Base-by-base conservation (phyloP, 2,113 vertebrate species). In the Centropus unirufus region DNA sequence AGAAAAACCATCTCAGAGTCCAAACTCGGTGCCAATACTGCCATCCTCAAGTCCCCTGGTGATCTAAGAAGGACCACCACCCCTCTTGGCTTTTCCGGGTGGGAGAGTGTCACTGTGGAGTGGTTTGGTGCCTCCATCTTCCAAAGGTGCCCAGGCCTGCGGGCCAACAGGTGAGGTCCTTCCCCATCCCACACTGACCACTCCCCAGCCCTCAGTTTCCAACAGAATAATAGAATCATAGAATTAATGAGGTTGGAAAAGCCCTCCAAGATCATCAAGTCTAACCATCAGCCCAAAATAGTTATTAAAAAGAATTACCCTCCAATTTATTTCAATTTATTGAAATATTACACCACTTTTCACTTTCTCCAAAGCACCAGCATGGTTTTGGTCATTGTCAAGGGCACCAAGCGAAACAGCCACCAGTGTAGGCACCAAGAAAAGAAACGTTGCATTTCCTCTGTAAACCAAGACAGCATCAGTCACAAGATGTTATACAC, bases 101-200 rank as follows among this genome's bases (percentile, higher is more conserved):
- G 2, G 18, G 0, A 1, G 1, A 20, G 36, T 4, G 16, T n/a
- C 78, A 42, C 64, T 1, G 0, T 1, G 3, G 14, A 78, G 51
- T 0, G 0, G 76, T 54, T 15, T 1, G 0, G n/a, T 2, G 3
- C 0, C 0, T 14, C 6, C 6, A 2, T 7, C 8, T 46, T n/a
- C 19, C 54, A 72, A 24, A 58, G 44, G 24, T 22, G n/a, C 30
- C 24, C 6, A 13, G 24, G 26, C 18, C 32, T 34, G 26, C 22
- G 32, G 42, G 14, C 6, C 11, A 47, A 16, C 9, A 15, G 13
- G 19, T 1, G 2, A 89, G 15, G 6, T 90, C 32, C 49, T 4
- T 4, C 24, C 46, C 12, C 36, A 16, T 7, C 42, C 34, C 62
- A 40, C 24, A 12, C 1, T 4, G 19, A 40, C 42, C 52, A 34